phyloP scores from a whole-genome alignment of 2,797 vertebrate genomes.

The Sarcophilus harrisii region DNA sequence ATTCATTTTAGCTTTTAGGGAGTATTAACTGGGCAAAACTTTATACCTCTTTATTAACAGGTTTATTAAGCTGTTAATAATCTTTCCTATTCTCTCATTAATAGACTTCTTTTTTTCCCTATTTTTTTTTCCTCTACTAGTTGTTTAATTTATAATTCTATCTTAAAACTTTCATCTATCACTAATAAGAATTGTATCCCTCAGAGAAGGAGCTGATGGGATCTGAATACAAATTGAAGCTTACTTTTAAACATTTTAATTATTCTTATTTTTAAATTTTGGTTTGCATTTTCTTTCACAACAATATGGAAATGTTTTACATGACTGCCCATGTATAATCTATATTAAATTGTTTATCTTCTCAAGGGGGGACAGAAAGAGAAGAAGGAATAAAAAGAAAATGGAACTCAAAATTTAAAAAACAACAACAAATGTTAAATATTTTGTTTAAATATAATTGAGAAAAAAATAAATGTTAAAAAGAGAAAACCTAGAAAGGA shows the following conservation, averaged over 20 bases:
- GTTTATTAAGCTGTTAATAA: neutral
- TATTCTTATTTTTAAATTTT: neutral
- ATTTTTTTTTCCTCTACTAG: neutral
- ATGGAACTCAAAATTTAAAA: neutral
- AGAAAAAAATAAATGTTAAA: neutral
- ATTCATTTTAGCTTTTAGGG: neutral
- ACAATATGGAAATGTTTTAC: neutral
- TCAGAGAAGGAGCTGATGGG: neutral
- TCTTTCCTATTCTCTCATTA: neutral
- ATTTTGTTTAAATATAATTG: neutral
- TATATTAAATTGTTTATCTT: neutral
- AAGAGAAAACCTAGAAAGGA: neutral
- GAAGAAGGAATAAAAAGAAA: neutral
- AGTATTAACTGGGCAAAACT: neutral
- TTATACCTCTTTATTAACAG: neutral
- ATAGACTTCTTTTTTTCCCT: neutral
- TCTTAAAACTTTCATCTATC: neutral
- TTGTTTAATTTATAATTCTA: neutral
- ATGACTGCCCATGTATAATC: neutral
- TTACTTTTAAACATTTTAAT: neutral
- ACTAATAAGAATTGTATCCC: neutral
- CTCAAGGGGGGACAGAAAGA: neutral
- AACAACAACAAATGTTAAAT: neutral
- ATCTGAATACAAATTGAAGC: neutral
- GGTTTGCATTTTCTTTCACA: neutral